Conservation (phyloP, 2,113 vertebrate species). For the Leptobrachium leishanense region DNA sequence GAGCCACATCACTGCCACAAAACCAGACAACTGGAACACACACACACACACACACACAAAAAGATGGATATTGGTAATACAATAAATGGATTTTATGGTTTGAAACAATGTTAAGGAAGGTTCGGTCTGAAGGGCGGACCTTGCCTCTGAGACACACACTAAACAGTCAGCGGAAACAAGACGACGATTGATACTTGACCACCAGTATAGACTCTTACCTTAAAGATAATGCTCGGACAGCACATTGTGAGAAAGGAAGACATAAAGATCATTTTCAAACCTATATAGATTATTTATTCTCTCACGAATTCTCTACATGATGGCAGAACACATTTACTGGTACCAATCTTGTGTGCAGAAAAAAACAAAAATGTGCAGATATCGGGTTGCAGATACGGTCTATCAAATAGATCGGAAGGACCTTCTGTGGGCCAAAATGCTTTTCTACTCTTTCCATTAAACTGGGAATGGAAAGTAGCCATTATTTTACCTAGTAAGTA, state of each 20-base stretch:
- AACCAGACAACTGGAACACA: no score
- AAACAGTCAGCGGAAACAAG: neutral
- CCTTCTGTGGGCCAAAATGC: no score
- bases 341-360: neutral
- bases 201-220: slow-evolving; percentile 29
- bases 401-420: neutral
- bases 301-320: neutral
- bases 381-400: neutral
- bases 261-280: slow-evolving; percentile 27
- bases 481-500: no score
- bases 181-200: slow-evolving; percentile 4
- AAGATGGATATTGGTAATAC: no score
- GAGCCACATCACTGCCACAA: no score
- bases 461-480: no score
- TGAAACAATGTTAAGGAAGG: no score
- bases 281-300: neutral
- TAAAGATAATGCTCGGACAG: slow-evolving; percentile 26
- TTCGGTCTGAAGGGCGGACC: neutral
- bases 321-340: neutral
- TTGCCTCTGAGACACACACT: neutral
- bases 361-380: neutral
- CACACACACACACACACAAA: no score
- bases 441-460: no score
- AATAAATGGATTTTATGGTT: no score
- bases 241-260: slow-evolving; percentile 18